Percentiles rank a stretch among this genome's conserved stretches.
phyloP scores from a whole-genome alignment of 2,797 vertebrate species.

The Pampus argenteus region DNA sequence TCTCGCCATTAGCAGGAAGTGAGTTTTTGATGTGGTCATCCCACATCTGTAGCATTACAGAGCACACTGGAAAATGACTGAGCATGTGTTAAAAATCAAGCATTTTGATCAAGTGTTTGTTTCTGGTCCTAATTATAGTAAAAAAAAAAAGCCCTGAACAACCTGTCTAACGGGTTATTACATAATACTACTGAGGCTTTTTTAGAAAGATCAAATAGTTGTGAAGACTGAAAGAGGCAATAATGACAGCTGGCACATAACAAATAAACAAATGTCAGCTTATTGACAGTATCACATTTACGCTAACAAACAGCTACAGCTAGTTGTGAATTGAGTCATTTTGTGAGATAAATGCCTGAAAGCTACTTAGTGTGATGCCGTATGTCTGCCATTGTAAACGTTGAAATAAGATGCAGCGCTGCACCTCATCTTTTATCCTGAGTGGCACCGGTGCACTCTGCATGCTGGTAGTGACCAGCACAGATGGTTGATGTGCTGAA shows the following conservation, averaged over 20 bases:
- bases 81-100: conserved; percentile 16
- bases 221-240: conserved; percentile 11
- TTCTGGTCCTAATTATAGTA: neutral
- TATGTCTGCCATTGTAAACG: conserved; percentile 48
- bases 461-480: conserved; percentile 32
- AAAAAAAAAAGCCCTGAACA: neutral
- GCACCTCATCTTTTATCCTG: conserved; percentile 24
- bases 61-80: conserved; percentile 23
- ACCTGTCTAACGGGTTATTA: conserved; percentile 3
- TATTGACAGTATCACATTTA: conserved; percentile 31
- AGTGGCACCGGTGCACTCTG: conserved; percentile 32
- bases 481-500: conserved; percentile 22
- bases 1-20: conserved; percentile 4
- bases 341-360: conserved; percentile 23
- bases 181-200: neutral
- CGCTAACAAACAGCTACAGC: conserved; percentile 20
- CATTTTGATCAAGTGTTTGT: neutral
- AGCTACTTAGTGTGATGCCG: conserved; percentile 33
- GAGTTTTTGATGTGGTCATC: conserved; percentile 27
- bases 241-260: conserved; percentile 21
- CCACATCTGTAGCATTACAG: conserved; percentile 29
- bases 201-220: conserved; percentile 12
- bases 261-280: conserved; percentile 35
- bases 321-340: conserved; percentile 18
- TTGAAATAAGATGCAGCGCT: conserved; percentile 12